phyloP scores from a whole-genome alignment of 2,113 vertebrate genomes.

The Ictalurus punctatus region DNA sequence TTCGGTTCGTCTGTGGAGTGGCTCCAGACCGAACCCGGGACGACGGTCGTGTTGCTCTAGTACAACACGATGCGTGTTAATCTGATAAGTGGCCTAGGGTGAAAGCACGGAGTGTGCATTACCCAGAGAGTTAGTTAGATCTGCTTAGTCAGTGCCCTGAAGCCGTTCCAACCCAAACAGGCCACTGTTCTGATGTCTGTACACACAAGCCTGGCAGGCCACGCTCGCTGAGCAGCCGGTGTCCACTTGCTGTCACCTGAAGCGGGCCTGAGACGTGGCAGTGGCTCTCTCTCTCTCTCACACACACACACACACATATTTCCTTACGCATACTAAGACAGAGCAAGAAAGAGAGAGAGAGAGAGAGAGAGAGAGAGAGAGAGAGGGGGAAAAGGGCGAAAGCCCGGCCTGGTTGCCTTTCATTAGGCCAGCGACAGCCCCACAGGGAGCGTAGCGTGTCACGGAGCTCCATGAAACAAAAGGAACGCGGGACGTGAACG shows the following conservation, averaged over 20 bases:
- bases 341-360: constrained; percentile 46
- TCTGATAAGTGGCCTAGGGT: constrained; percentile 43
- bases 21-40: neutral
- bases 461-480: constrained; percentile 56
- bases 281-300: constrained; percentile 41
- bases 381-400: constrained; percentile 57
- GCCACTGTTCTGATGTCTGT: constrained; percentile 36
- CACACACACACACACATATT: constrained; percentile 45
- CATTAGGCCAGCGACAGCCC: constrained; percentile 55
- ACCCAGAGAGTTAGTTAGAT: constrained; percentile 40
- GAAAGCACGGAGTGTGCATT: constrained; percentile 33
- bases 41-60: neutral
- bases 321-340: neutral
- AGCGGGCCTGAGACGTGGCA: constrained; percentile 20
- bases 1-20: neutral
- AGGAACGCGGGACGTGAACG: constrained; percentile 50
- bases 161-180: constrained; percentile 33
- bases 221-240: constrained; percentile 15
- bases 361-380: constrained; percentile 53
- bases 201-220: constrained; percentile 36
- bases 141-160: constrained; percentile 37
- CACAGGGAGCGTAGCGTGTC: constrained; percentile 55
- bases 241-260: constrained; percentile 40
- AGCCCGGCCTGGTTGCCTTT: constrained; percentile 53
- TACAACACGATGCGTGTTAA: constrained; percentile 27